A percentile compares a stretch with the other conserved stretches of the same genome.
Evolutionary conservation across 2,888 invertebrate genomes (phyloP).

Genomic region (Papilio gigon): DNA sequence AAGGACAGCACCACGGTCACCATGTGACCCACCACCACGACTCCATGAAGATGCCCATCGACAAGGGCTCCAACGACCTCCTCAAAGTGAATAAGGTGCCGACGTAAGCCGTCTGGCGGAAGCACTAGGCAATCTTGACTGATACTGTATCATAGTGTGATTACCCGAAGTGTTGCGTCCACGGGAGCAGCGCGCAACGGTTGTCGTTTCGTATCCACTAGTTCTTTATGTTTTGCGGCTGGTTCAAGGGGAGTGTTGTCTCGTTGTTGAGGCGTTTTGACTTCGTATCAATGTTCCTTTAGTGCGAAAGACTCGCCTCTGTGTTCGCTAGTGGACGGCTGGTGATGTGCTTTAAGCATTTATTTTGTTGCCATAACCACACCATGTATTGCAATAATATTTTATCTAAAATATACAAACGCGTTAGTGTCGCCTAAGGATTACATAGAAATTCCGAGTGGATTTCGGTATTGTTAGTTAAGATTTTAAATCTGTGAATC

Average conservation of each 20-base stretch:
- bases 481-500: constrained; percentile 83
- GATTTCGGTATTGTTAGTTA: constrained; percentile 81
- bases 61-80: constrained; percentile 88
- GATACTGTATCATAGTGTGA: constrained; percentile 82
- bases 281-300: constrained; percentile 79
- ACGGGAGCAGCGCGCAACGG: constrained; percentile 69
- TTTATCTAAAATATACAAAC: constrained; percentile 81
- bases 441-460: constrained; percentile 73
- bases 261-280: constrained; percentile 71
- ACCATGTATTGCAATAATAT: constrained; percentile 82
- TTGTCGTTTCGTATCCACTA: constrained; percentile 81
- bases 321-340: constrained; percentile 76
- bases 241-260: constrained; percentile 59
- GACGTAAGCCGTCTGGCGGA: constrained; percentile 83
- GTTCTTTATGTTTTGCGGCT: constrained; percentile 78
- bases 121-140: constrained; percentile 75
- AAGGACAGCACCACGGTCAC: constrained; percentile 87
- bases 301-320: constrained; percentile 78
- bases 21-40: constrained; percentile 88
- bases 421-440: constrained; percentile 76
- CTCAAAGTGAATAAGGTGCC: constrained; percentile 91
- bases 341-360: constrained; percentile 83
- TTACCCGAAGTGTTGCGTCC: constrained; percentile 78
- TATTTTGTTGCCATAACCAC: constrained; percentile 83
- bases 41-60: constrained; percentile 88